Base-by-base conservation (phyloP, 2,113 vertebrate species). In the Mungos mungo region DNA sequence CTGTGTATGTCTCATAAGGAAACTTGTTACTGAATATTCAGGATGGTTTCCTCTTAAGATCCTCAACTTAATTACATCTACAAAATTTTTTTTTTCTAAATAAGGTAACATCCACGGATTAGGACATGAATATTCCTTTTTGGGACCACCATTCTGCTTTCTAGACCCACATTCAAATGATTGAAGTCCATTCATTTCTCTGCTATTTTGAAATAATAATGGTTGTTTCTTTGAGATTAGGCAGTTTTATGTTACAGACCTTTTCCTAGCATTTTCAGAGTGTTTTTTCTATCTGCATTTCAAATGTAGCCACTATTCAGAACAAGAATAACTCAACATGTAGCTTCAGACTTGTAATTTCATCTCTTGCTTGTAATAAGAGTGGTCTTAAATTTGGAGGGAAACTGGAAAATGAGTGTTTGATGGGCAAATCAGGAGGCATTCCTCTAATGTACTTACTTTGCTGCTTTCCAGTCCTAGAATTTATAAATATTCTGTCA, bases 211-310 rank as follows among this genome's bases (percentile, higher is more conserved):
- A 88, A 95, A 54, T 77, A 54, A 29, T 72, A 83, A 14, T 96
- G 50, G 15, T 97, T 82, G 25, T 89, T 96, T 96, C 65, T 83
- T 95, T 97, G 79, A 90, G n/a, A 18, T 92, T 41, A 81, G 15
- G 41, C 5, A 63, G 60, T 82, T 93, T 95, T 77, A 69, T 81
- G 63, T 81, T 72, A 27, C 15, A 79, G 14, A 89, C 0, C 4
- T 84, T 93, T 90, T 72, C 2, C 8, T 96, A n/a, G 45, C 33
- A 57, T 94, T 90, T 91, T 93, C 92, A 72, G 13, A 50, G n/a
- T 69, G 57, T 41, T 86, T 97, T 81, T 60, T 18, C 27, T n/a
- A 45, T 9, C 14, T 93, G 1, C 94, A 47, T 38, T 82, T 77
- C 45, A 77, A 82, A 80, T 29, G 25, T 63, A 72, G 31, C 63